These are phyloP conservation scores for Pandemis cinnamomeana DNA, from an alignment of 2,888 invertebrate species.

Conservation along the genomic window DNA sequence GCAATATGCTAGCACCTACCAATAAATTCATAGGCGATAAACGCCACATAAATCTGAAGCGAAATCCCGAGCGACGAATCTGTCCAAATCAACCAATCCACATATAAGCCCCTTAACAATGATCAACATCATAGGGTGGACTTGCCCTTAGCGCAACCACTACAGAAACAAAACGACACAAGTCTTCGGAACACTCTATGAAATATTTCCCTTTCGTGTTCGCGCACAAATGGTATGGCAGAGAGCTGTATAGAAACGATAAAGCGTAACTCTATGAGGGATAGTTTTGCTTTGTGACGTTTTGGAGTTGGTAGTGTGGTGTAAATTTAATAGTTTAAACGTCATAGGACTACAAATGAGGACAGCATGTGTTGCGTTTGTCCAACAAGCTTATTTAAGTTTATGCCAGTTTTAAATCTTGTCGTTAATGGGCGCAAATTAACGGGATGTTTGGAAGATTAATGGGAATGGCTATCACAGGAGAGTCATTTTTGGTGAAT, in stretches of 20 bases:
- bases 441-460: conserved; percentile 42
- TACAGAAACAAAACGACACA: conserved; percentile 51
- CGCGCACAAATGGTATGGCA: neutral
- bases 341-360: conserved; percentile 54
- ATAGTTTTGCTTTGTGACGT: neutral
- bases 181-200: conserved; percentile 31
- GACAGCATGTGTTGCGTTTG: conserved; percentile 54
- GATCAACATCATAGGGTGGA: conserved; percentile 69
- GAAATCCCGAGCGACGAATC: conserved; percentile 67
- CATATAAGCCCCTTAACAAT: conserved; percentile 77
- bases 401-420: conserved; percentile 36
- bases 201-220: neutral
- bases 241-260: conserved; percentile 43
- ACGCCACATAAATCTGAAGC: conserved; percentile 58
- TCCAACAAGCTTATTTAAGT: conserved; percentile 53
- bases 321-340: conserved; percentile 55
- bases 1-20: conserved; percentile 20
- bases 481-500: conserved; percentile 8
- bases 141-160: conserved; percentile 51
- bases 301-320: conserved; percentile 42
- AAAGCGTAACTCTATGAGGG: conserved; percentile 47
- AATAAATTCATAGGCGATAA: conserved; percentile 51
- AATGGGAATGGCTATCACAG: conserved; percentile 24
- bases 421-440: conserved; percentile 45
- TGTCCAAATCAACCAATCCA: conserved; percentile 66